Base-by-base conservation (phyloP, 2,113 vertebrate genomes). In the Rhinichthys klamathensis region DNA sequence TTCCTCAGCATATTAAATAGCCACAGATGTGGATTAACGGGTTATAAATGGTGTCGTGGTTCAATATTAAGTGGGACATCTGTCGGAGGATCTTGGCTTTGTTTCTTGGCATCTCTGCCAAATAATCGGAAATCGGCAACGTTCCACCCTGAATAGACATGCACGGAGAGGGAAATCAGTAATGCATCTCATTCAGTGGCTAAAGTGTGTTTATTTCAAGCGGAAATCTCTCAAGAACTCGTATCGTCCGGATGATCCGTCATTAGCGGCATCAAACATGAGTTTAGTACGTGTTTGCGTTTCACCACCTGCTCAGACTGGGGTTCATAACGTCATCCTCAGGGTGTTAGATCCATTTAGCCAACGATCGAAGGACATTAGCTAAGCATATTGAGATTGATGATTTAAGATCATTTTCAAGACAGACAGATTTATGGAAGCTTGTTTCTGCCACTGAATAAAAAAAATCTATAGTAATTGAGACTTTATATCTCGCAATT, bases 1-100 rank as follows among this genome's bases (percentile, higher is more conserved):
- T 44, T 41, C 27, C 77, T 79, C 51, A 73, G 49, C 11, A 78
- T 82, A 82, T 84, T 82, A 84, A 44, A 70, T 21, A 23, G 8
- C 25, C 35, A 58, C 38, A 80, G 75, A 74, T 18, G 21, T 38
- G 30, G 49, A 51, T 18, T 85, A 51, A 54, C 75, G 75, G 25
- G 25, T 69, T 70, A 44, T 75, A 70, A 84, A 56, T 44, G 56
- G 6, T n/a, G 65, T 11, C 78, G 0, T 56, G 32, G 3, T 51
- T 46, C 73, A 35, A 10, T 41, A 79, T 85, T 63, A 51, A 69
- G 13, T 25, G n/a, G 77, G 73, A 77, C 60, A 56, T 84, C 73
- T 65, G 77, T 46, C 12, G n/a, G 70, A 25, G 41, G 0, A 0
- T 79, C 56, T 78, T 76, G 74, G 74, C 74, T 27, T 25, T 54